Base-by-base conservation (phyloP, 2,888 invertebrate genomes). In the Brachyptera risi region DNA sequence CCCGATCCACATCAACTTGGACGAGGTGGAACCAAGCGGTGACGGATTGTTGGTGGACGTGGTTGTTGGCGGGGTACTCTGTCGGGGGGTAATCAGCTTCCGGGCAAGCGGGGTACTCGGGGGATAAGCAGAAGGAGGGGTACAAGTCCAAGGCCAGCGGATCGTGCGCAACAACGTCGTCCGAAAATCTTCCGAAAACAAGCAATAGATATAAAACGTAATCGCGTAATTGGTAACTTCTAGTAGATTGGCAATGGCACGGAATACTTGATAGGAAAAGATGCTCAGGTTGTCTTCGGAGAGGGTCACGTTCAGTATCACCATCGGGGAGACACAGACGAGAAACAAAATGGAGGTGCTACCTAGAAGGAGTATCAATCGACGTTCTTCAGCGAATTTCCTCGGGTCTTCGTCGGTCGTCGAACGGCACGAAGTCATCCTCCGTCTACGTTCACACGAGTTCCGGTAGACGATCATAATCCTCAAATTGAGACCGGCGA, bases 171-270 rank as follows among this genome's bases (percentile, higher is more conserved):
- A 74, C 65, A 86, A 74, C 0, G 88, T 88, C 69, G 83, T 84
- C 35, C 88, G 81, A 73, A 88, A 89, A 70, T 88, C 88, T 69
- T 87, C 85, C 66, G 87, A 88, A 73, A 88, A 87, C 62, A 88
- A 79, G 72, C 87, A 88, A 75, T 89, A 89, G 63, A 89, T 86
- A 73, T 88, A 87, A 77, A 89, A 89, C 37, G 88, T 88, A 65
- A 87, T 82, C 31, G 88, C 87, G 73, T 88, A 89, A 74, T 88
- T 88, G 67, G 84, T 83, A 51, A 88, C 79, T 76, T 89, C 88
- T 71, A 89, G 75, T 31, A 88, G 77, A 74, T 89, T 89, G 60
- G 88, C 86, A 54, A 86, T 72, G 1, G 86, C 85, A 15, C 86
- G 81, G 69, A 87, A 87, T 44, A 86, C 82, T 56, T 86, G 85